Percentiles rank a stretch among this genome's conserved stretches.
Conservation (phyloP, 2,888 invertebrate genomes). For the Hipparchia sbordonii region DNA sequence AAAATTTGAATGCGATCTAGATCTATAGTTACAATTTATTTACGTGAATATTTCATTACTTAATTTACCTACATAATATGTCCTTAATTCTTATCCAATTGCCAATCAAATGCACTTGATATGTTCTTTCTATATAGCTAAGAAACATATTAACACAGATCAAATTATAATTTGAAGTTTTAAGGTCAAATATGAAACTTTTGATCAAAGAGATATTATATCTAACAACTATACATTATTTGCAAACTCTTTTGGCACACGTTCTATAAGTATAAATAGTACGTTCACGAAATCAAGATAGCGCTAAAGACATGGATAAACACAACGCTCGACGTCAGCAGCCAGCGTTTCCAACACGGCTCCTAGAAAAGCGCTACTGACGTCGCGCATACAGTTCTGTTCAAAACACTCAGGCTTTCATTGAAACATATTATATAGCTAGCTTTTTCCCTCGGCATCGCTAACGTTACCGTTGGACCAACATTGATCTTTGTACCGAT, state of each 20-base stretch:
- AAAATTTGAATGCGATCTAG: too few species aligned
- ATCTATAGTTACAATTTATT: too few species aligned
- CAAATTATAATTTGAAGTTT: conserved; percentile 13
- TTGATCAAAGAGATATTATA: conserved; percentile 9
- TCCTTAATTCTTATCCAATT: not conserved
- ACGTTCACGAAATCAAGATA: conserved; percentile 17
- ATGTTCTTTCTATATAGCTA: not conserved
- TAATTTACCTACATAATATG: too few species aligned
- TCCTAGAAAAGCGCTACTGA: too few species aligned
- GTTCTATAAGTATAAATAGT: conserved; percentile 4
- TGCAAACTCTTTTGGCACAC: conserved; percentile 11
- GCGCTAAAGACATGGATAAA: not conserved
- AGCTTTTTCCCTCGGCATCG: too few species aligned
- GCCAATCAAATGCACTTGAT: not conserved
- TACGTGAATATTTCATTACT: too few species aligned
- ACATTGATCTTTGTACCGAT: too few species aligned
- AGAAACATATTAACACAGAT: not conserved
- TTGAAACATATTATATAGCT: too few species aligned
- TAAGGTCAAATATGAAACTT: conserved; percentile 8
- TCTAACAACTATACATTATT: too few species aligned
- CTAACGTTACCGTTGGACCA: too few species aligned
- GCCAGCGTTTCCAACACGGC: not conserved
- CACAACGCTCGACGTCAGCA: too few species aligned
- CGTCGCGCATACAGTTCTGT: too few species aligned
- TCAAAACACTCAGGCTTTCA: not conserved